A percentile compares a stretch with the other conserved stretches of the same genome.
Evolutionary conservation across 2,797 vertebrate genomes (phyloP).

Genomic region (Podargus strigoides): DNA sequence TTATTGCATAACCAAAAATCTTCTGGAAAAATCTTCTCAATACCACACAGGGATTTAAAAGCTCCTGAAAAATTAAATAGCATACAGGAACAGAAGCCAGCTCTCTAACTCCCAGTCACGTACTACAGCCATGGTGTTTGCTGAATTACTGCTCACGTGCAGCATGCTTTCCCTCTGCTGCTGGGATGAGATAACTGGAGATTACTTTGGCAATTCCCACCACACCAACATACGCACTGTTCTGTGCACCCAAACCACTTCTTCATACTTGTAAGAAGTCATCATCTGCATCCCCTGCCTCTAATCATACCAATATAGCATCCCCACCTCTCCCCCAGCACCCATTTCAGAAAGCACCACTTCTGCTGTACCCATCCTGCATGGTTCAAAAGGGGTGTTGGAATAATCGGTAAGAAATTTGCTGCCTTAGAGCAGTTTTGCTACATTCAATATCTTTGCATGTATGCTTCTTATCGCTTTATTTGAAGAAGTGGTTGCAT

Average conservation of each 20-base stretch:
- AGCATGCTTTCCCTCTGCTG: background rate
- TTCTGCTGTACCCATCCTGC: background rate
- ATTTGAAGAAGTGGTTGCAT: background rate
- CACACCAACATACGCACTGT: background rate
- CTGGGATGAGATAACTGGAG: background rate
- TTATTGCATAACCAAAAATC: constrained; percentile 27
- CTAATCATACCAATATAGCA: accelerated
- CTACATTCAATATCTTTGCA: background rate
- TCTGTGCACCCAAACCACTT: background rate
- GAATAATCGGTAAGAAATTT: background rate
- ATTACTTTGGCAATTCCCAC: background rate
- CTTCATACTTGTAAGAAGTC: background rate
- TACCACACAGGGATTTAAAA: background rate
- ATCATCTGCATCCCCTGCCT: background rate
- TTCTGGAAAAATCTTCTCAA: constrained; percentile 2
- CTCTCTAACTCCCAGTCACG: background rate
- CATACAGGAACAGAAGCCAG: background rate
- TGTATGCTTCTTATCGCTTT: accelerated
- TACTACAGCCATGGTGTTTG: background rate
- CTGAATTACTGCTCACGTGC: background rate
- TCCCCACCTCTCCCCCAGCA: background rate
- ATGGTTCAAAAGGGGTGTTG: background rate
- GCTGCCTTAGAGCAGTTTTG: background rate
- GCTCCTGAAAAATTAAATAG: background rate
- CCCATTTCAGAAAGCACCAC: background rate